Evolutionary conservation across 2,888 invertebrate species (phyloP).

Genomic region (Polydrusus tereticollis): DNA sequence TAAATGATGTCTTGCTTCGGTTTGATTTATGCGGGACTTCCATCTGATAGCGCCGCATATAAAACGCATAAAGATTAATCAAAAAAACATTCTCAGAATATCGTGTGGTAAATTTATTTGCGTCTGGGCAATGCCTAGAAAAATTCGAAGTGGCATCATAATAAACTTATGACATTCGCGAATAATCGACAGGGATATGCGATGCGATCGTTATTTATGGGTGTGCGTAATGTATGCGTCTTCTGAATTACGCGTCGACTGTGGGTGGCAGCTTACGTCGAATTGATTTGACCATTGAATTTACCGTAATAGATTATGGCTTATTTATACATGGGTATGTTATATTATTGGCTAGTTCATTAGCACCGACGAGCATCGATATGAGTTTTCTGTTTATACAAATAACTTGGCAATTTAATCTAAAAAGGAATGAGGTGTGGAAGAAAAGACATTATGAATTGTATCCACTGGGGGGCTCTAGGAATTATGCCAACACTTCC

Average conservation of each 20-base stretch:
- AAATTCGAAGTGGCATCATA: slow-evolving; percentile 44
- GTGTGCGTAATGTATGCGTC: slow-evolving; percentile 35
- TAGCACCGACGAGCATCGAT: too few relatives aligned
- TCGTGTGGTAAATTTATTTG: slow-evolving; percentile 53
- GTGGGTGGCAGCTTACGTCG: slow-evolving; percentile 27
- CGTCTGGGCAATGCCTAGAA: slow-evolving; percentile 43
- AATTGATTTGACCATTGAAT: neutral
- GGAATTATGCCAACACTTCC: too few relatives aligned
- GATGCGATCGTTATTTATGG: slow-evolving; percentile 42
- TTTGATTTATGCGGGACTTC: slow-evolving; percentile 50
- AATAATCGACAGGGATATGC: slow-evolving; percentile 38
- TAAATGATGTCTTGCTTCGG: slow-evolving; percentile 55
- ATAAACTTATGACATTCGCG: slow-evolving; percentile 35
- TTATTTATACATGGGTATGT: too few relatives aligned
- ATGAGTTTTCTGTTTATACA: too few relatives aligned
- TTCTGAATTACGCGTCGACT: slow-evolving; percentile 40
- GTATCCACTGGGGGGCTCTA: too few relatives aligned
- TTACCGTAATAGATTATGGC: too few relatives aligned
- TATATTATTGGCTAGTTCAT: too few relatives aligned
- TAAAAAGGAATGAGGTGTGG: too few relatives aligned
- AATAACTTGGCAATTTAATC: too few relatives aligned
- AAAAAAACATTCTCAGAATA: slow-evolving; percentile 54
- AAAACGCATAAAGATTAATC: slow-evolving; percentile 54
- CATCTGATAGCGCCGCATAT: slow-evolving; percentile 52
- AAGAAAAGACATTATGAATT: too few relatives aligned